Conservation (phyloP, 2,888 invertebrate genomes). For the Trisateles emortualis region DNA sequence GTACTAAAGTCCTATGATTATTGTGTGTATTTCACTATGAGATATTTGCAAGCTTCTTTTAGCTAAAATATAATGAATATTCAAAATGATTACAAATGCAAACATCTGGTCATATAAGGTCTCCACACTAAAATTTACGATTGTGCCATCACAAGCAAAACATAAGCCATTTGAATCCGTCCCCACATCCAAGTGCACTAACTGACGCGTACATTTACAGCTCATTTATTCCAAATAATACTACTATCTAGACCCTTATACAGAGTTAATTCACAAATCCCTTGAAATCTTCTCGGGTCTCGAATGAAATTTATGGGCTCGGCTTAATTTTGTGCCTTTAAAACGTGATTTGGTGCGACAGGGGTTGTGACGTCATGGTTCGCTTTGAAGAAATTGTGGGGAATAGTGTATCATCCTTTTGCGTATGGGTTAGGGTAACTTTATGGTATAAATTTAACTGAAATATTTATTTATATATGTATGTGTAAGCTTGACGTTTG, state of each 20-base stretch:
- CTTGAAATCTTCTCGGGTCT: slow-evolving; percentile 58
- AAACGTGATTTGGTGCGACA: slow-evolving; percentile 54
- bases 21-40: too few species aligned
- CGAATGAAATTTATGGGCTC: slow-evolving; percentile 65
- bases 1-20: too few species aligned
- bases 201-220: slow-evolving; percentile 57
- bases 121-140: neutral
- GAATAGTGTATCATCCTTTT: slow-evolving; percentile 4
- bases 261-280: slow-evolving; percentile 61
- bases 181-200: slow-evolving; percentile 43
- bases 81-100: neutral
- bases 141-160: slow-evolving; percentile 13
- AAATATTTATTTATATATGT: too few species aligned
- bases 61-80: too few species aligned
- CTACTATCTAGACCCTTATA: slow-evolving; percentile 48
- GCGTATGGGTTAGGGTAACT: neutral
- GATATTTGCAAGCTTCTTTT: too few species aligned
- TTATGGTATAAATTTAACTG: neutral
- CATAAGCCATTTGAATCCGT: slow-evolving; percentile 22
- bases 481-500: neutral
- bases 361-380: slow-evolving; percentile 25
- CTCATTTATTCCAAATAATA: slow-evolving; percentile 61
- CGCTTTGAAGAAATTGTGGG: slow-evolving; percentile 22
- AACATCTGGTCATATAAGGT: neutral
- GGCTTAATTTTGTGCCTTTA: slow-evolving; percentile 53